Evolutionary conservation across 1,140 invertebrate species (phyloP), one percentile per base, ranked within the genome.

Genomic region (Megalonaias nervosa): DNA sequence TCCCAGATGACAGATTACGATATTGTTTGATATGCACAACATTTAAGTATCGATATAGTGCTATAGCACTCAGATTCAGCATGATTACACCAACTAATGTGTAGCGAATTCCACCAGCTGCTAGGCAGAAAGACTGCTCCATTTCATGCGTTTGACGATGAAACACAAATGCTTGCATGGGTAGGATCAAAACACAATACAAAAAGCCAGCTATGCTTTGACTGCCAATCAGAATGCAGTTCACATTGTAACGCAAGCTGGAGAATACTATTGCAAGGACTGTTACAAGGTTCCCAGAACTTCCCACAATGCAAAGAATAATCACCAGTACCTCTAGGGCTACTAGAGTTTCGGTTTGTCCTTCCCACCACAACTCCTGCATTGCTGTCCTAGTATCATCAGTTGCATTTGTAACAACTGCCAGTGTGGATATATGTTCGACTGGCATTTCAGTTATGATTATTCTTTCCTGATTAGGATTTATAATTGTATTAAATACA

Each of bases 141-240:
- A 86, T 75, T 2, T 68, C 71, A 79, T 81, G 81, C 12, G 68
- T 56, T 15, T 80, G 75, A 60, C 79, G 38, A 66, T 87, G 81
- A 75, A 84, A 88, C 26, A 83, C 79, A 11, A 84, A 79, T 15
- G 87, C 86, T 60, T 88, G 87, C 60, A 87, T 71, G 14, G 87
- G 81, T 57, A 88, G 68, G 38, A 88, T 82, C 0, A 87, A 31
- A 16, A 74, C 65, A 67, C 84, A 86, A 70, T 88, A 88, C 23
- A 87, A 58, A 67, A 84, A 84, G 75, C 83, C 83, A n/a, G 85
- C 85, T 61, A 85, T 70, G 71, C 87, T 88, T 64, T 86, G 81
- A 75, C 86, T 86, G 21, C 87, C 86, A 69, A 88, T 88, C 4
- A 88, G 74, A 65, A 88, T 84, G 64, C 87, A 86, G 81, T 88